A percentile compares a stretch with the other conserved stretches of the same genome.
phyloP scores from a whole-genome alignment of 2,113 vertebrate genomes.

The Rhodinocichla rosea region DNA sequence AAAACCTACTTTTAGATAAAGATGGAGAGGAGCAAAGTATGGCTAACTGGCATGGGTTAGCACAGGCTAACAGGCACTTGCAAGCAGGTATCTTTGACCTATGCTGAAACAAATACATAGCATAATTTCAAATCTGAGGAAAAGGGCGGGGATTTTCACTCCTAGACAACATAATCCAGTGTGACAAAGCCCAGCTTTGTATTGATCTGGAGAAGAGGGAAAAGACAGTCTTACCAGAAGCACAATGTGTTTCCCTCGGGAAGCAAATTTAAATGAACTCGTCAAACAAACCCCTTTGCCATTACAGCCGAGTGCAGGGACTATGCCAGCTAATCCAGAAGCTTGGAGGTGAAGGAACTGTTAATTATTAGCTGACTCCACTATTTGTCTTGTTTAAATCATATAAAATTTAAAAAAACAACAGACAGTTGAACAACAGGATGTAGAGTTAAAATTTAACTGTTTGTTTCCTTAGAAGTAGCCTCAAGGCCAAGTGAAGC shows the following conservation, averaged over 20 bases:
- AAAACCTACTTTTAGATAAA: not conserved
- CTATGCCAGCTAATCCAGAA: not conserved
- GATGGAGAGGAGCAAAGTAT: not conserved
- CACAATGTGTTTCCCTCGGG: not conserved
- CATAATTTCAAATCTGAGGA: not conserved
- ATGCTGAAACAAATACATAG: not conserved
- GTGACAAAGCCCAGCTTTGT: not conserved
- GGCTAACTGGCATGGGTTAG: not conserved
- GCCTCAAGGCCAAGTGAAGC: not conserved
- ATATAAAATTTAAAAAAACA: not conserved
- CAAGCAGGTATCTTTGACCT: not conserved
- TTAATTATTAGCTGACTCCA: constrained; percentile 4
- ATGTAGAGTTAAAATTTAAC: constrained; percentile 30
- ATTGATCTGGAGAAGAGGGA: not conserved
- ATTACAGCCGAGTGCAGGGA: not conserved
- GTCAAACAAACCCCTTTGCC: not conserved
- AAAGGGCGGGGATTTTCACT: not conserved
- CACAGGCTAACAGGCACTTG: not conserved
- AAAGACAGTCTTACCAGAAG: not conserved
- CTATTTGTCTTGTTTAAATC: not conserved
- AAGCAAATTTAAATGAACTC: not conserved
- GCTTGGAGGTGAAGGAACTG: not conserved
- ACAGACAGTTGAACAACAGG: not conserved
- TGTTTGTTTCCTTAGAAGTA: not conserved
- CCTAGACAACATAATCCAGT: not conserved